Base-by-base conservation (phyloP, 2,888 invertebrate species). In the Thereva nobilitata region DNA sequence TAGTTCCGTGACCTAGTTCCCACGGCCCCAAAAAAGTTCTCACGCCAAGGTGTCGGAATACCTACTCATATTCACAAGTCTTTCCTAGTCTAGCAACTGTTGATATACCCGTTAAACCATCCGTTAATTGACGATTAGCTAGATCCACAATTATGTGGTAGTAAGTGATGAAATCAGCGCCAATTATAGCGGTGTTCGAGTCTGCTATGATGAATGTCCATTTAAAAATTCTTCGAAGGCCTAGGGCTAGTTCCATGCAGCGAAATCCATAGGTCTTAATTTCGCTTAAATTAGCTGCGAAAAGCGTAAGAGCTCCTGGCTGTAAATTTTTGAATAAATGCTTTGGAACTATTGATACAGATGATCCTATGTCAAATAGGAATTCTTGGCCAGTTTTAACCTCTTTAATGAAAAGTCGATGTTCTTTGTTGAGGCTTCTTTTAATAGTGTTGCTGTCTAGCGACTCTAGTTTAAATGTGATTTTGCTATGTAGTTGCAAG, bases 111-210 rank as follows among this genome's bases (percentile, higher is more conserved):
- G n/a, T 52, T 4, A 12, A 38, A 8, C 41, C 7, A 38, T 63
- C 49, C 9, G 41, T 34, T 35, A 59, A 40, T 50, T 35, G 37
- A 12, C 45, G 52, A 12, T 23, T 34, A 44, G 44, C 40, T 4
- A 67, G 41, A 49, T 70, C 68, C 12, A 69, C 63, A 0, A 64
- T 42, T 7, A 70, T 41, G 9, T 47, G 57, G 35, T 53, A 67
- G 42, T 67, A 52, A 23, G 10, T 8, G 2, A 70, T 34, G 41
- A 69, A 66, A 50, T 70, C 69, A 34, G 69, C 68, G 6, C 69
- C 64, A 4, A 64, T 35, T 37, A 64, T 64, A 5, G 64, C 37
- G 4, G 44, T 10, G 3, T 41, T n/a, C 4, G 44, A 40, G 5
- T 42, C 9, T 23, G 64, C 64, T 35, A 54, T 52, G 9, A 42